Evolutionary conservation across 2,888 invertebrate species (phyloP), one percentile per base, ranked within the genome.

Genomic region (Coleophora flavipennella): DNA sequence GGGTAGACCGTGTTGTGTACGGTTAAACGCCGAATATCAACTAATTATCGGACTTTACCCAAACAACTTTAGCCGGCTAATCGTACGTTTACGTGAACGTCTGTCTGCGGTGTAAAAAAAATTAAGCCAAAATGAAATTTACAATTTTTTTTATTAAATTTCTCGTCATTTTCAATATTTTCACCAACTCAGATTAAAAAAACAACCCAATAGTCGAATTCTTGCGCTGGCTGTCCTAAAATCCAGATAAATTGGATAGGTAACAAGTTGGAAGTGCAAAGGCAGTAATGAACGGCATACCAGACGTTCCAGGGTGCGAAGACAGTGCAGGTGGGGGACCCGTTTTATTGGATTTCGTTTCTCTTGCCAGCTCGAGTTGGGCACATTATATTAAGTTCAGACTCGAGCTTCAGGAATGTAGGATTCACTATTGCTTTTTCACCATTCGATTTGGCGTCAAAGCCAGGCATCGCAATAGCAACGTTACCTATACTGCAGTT

Each of bases 231-330:
- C 58, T 50, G 56, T 58, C 54, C 55, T 59, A 67, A 74, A 68
- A 59, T 54, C 54, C 59, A 54, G 62, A 61, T 60, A 69, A 72
- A 73, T 73, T 66, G 67, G 70, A 62, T 59, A 70, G 67, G 74
- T 73, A 68, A 65, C 73, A 74, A 77, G 70, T 73, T 64, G 67
- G 60, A 62, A 64, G 65, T 64, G 66, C 67, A 53, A 56, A 63
- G 59, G 62, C 54, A 58, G 76, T 77, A 80, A 80, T 78, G 77
- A 79, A 73, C 70, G 69, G 68, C 57, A 63, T 76, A 62, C 76
- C 73, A 40, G 46, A 60, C 67, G 72, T 73, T 67, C 74, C 67
- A 38, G 20, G 56, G 57, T 56, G 62, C 59, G 66, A 67, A 72
- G 71, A 73, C 74, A 65, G 59, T 64, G 67, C 72, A 74, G 72